Percentiles rank a stretch among this genome's conserved stretches.
Conservation (phyloP, 2,113 vertebrate species). For the Chaenocephalus aceratus region DNA sequence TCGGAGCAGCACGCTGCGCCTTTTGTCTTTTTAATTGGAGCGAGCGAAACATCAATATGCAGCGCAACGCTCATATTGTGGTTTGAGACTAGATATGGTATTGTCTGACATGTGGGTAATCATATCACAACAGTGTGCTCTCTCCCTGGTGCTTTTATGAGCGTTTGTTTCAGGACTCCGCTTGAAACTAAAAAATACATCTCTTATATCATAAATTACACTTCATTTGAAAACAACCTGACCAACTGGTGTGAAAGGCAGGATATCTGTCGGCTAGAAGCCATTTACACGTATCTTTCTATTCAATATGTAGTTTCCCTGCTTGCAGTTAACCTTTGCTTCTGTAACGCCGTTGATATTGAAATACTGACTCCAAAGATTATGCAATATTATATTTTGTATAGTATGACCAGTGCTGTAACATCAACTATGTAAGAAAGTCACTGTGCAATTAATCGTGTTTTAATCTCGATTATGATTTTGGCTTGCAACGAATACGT, state of each 20-base stretch:
- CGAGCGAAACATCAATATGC: not conserved
- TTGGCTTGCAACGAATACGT: too few species aligned
- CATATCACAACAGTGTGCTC: not conserved
- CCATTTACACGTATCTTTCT: too few species aligned
- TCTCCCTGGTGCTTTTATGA: not conserved
- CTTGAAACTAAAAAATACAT: not conserved
- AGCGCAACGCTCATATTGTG: not conserved
- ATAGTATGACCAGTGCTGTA: too few species aligned
- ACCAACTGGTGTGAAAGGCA: not conserved
- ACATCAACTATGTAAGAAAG: too few species aligned
- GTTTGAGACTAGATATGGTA: not conserved
- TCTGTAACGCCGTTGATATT: too few species aligned
- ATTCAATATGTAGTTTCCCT: too few species aligned
- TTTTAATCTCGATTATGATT: too few species aligned
- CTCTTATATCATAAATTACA: not conserved
- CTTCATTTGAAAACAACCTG: not conserved
- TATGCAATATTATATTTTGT: too few species aligned
- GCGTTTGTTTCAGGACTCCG: not conserved
- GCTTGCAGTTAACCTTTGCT: not conserved
- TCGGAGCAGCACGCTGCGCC: constrained; percentile 12
- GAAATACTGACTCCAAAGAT: too few species aligned
- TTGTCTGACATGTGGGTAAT: not conserved
- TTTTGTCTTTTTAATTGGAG: constrained; percentile 23
- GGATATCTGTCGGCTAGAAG: too few species aligned
- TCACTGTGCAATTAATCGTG: too few species aligned